Evolutionary conservation across 1,140 invertebrate genomes (phyloP).

Genomic region (Drosophila trapezifrons): DNA sequence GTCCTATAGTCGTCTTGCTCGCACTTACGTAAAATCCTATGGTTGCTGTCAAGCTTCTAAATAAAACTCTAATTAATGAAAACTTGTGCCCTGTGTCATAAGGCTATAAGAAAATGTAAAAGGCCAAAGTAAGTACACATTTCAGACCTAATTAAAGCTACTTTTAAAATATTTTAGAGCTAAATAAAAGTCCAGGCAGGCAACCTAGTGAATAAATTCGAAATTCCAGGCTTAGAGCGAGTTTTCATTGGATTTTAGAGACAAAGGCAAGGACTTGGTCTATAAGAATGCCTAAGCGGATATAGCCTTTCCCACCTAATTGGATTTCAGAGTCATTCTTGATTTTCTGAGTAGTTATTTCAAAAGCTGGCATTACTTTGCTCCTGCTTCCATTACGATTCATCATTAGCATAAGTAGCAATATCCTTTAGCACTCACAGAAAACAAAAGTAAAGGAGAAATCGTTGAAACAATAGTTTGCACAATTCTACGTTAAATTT

Average conservation of each 20-base stretch:
- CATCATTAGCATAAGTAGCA: constrained; percentile 60
- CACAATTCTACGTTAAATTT: constrained; percentile 27
- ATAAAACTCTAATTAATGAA: too few species aligned
- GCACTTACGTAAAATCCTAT: too few species aligned
- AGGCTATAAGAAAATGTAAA: too few species aligned
- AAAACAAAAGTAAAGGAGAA: constrained; percentile 7
- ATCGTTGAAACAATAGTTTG: constrained; percentile 38
- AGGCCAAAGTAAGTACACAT: background rate
- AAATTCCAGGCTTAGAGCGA: rapidly evolving
- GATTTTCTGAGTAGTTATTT: constrained; percentile 17
- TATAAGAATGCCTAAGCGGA: background rate
- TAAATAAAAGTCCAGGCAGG: rapidly evolving
- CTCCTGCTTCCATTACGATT: constrained; percentile 9
- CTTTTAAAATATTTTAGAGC: background rate
- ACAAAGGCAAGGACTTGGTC: background rate
- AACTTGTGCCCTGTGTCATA: too few species aligned
- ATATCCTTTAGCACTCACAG: constrained; percentile 38
- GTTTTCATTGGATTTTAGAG: background rate
- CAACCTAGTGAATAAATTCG: too few species aligned
- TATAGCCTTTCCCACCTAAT: background rate
- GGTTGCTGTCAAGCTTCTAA: too few species aligned
- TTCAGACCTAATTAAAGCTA: background rate
- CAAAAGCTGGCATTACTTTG: constrained; percentile 4
- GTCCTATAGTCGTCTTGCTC: too few species aligned
- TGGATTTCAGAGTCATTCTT: constrained; percentile 2